These are phyloP conservation scores for Diaprepes abbreviatus DNA, from an alignment of 2,888 invertebrate species.

Conservation along the genomic window DNA sequence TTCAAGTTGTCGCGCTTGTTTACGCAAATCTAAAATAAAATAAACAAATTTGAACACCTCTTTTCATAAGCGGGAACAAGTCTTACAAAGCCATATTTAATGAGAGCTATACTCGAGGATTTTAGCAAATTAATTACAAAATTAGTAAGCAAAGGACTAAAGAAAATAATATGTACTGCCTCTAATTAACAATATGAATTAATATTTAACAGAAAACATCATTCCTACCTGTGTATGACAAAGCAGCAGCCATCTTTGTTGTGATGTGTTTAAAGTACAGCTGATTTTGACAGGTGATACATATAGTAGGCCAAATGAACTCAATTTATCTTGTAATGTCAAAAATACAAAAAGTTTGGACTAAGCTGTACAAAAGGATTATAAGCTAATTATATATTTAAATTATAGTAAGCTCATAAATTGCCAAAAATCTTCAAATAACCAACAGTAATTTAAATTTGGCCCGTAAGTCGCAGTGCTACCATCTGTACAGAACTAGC, in stretches of 20 bases:
- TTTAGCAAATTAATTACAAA: too few relatives aligned
- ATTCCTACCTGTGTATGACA: conserved; percentile 42
- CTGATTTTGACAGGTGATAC: conserved; percentile 25
- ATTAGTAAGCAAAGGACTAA: not conserved
- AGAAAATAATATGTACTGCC: not conserved
- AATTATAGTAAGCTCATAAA: not conserved
- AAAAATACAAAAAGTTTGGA: too few relatives aligned
- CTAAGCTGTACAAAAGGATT: too few relatives aligned
- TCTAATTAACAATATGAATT: too few relatives aligned
- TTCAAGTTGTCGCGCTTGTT: conserved; percentile 93
- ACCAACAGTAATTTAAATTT: not conserved
- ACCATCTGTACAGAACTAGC: not conserved
- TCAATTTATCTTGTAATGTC: not conserved
- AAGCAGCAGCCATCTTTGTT: conserved; percentile 47
- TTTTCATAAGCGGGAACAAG: too few relatives aligned
- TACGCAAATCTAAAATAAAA: conserved; percentile 84
- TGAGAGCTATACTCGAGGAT: too few relatives aligned
- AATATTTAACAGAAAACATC: not conserved
- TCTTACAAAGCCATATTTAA: too few relatives aligned
- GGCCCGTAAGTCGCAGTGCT: not conserved
- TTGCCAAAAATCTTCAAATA: not conserved
- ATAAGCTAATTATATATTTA: too few relatives aligned
- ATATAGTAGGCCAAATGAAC: not conserved
- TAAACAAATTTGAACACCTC: too few relatives aligned
- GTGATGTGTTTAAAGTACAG: conserved; percentile 34